Evolutionary conservation across 2,113 vertebrate species (phyloP).

Genomic region (Triplophysa rosa): DNA sequence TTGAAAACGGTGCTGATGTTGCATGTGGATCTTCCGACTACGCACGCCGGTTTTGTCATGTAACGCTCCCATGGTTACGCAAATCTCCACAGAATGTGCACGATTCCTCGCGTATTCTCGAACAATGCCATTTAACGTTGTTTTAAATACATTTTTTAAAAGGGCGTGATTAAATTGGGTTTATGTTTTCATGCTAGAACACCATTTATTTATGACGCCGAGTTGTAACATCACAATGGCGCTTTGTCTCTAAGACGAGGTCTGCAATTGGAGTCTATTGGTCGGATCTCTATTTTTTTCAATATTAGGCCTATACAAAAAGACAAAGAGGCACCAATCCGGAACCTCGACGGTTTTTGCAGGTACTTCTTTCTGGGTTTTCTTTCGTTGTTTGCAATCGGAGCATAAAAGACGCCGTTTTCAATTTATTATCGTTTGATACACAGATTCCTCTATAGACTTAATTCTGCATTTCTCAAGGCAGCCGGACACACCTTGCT

Average conservation of each 20-base stretch:
- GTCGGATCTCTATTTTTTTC: neutral
- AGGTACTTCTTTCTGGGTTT: neutral
- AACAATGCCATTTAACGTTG: neutral
- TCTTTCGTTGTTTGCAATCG: neutral
- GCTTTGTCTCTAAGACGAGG: conserved; percentile 17
- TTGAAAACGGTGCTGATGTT: conserved; percentile 55
- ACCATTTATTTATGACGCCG: too few species aligned
- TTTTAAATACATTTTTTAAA: neutral
- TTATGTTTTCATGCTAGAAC: neutral
- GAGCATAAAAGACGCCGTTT: neutral
- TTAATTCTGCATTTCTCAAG: conserved; percentile 40
- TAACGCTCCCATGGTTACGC: neutral
- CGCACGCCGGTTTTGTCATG: conserved; percentile 5
- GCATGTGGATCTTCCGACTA: neutral
- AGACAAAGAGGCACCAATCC: neutral
- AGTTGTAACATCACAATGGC: conserved; percentile 12
- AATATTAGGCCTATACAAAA: neutral
- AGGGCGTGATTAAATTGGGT: neutral
- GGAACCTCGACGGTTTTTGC: neutral
- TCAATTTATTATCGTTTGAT: neutral
- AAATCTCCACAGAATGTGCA: neutral
- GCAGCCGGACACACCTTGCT: conserved; percentile 51
- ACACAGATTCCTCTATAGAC: neutral
- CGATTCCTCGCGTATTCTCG: neutral
- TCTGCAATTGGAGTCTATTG: neutral